Base-by-base conservation (phyloP, 2,888 invertebrate genomes). In the Dynastes grantii region DNA sequence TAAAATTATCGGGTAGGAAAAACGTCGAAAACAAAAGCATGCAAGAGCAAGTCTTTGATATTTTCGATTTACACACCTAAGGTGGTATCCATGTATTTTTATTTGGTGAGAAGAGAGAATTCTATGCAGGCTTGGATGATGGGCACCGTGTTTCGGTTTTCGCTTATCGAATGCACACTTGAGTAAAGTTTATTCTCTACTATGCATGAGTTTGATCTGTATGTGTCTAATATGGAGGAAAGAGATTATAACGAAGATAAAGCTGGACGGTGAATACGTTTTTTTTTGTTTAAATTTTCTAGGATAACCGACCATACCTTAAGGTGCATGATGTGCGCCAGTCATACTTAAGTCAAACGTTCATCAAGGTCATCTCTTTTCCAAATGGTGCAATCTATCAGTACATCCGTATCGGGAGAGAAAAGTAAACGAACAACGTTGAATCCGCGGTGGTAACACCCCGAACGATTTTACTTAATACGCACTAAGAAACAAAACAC, bases 311-410 rank as follows among this genome's bases (percentile, higher is more conserved):
- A 61, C 61, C 76, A 77, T 78, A 78, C 78, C 78, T 78, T 78
- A 78, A 73, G 71, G 65, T 73, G 51, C 78, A 78, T 78, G 78
- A 55, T 65, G 78, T 73, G 78, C 64, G 49, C 45, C 53, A 16
- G 37, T 78, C 73, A 29, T 51, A 78, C 51, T 65, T 45, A 53
- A 63, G 63, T 49, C 53, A 78, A 73, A 64, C 51, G 16, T 40
- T 78, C 78, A 75, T 73, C 78, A 78, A 73, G 78, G 78, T 73
- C 78, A 73, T 73, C 45, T 75, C 73, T 75, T 75, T 75, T 75
- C 73, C 73, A 75, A 32, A 75, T 61, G 61, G 73, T 75, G 58
- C 61, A 49, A 64, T 67, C 55, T 55, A 22, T 22, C 45, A 55
- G 67, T 55, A 68, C 49, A 22, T 76, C 68, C 76, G 76, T 45